Evolutionary conservation across 2,113 vertebrate species (phyloP), one percentile per base, ranked within the genome.

Genomic region (Ciconia maguari): DNA sequence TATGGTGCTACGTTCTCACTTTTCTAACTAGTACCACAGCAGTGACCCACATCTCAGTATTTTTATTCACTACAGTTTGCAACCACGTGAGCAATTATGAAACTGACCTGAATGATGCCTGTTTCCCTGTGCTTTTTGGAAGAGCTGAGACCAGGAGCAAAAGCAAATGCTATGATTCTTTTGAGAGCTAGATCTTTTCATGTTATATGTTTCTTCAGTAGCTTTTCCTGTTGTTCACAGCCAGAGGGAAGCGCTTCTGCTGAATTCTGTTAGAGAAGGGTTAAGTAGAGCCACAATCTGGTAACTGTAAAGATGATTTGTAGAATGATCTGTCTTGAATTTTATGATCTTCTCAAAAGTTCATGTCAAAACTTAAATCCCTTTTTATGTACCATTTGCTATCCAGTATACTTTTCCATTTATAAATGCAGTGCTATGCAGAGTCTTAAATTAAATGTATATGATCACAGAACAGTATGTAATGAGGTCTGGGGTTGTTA

Each of bases 251-350:
- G 44, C 51, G 66, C 82, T 93, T 76, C 62, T 77, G 25, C 49
- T 57, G 84, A 80, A 41, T 87, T 92, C 41, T 70, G 12, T 88
- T 91, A 61, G 18, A 84, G 60, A 89, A 87, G 41, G 77, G 61
- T 94, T 94, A 94, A 88, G 62, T 61, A 80, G 78, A 91, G 66
- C 49, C 17, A 49, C 62, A 80, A 1, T 83, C 74, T 90, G 82
- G 58, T 90, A 83, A 74, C 77, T 74, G 72, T 88, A 94, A 93
- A 93, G 51, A 70, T 85, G 46, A 87, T 94, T 95, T 96, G 75
- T 94, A 62, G 62, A 83, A 83, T 42, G 41, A 90, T 91, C 62
- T 80, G 49, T 69, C 66, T 88, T 85, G 57, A 86, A 62, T 75
- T 83, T 96, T 82, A 44, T 85, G 38, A 55, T 80, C 58, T 78